Percentiles rank a stretch among this genome's conserved stretches.
Conservation (phyloP, 2,797 vertebrate species). For the Lycodopsis pacificus region DNA sequence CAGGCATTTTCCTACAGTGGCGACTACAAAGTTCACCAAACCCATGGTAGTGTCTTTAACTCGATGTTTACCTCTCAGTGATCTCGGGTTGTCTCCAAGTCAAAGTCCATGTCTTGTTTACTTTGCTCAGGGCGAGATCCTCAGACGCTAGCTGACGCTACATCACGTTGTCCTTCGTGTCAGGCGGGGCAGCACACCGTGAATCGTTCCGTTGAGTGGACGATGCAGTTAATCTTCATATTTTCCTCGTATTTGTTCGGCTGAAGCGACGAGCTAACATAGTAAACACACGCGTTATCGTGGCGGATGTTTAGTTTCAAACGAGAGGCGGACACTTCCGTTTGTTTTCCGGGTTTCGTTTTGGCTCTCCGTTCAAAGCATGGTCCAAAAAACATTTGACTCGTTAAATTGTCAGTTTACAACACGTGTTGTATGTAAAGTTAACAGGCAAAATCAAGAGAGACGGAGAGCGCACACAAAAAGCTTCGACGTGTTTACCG, state of each 20-base stretch:
- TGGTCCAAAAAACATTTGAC: fast-evolving
- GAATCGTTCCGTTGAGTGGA: not conserved
- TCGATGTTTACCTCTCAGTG: slow-evolving; percentile 9
- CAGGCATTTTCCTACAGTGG: slow-evolving; percentile 76
- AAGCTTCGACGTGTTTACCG: not conserved
- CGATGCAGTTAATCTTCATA: not conserved
- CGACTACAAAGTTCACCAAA: slow-evolving; percentile 79
- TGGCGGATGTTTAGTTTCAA: slow-evolving; percentile 84
- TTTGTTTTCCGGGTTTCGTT: slow-evolving; percentile 44
- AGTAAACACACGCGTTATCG: slow-evolving; percentile 43
- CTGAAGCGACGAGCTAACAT: not conserved
- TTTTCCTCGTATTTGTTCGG: not conserved
- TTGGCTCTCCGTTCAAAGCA: not conserved
- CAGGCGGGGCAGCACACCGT: not conserved
- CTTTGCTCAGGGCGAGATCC: not conserved
- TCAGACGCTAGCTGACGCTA: slow-evolving; percentile 5
- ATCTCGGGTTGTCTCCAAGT: slow-evolving; percentile 8
- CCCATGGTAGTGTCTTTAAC: slow-evolving; percentile 66
- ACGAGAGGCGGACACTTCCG: slow-evolving; percentile 61
- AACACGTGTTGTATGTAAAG: fast-evolving
- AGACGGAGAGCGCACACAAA: not conserved
- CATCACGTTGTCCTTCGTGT: slow-evolving; percentile 17
- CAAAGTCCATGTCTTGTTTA: slow-evolving; percentile 51
- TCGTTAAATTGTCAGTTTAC: fast-evolving
- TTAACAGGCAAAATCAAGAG: fast-evolving